Evolutionary conservation across 2,888 invertebrate genomes (phyloP).

Genomic region (Entomobrya multifasciata): DNA sequence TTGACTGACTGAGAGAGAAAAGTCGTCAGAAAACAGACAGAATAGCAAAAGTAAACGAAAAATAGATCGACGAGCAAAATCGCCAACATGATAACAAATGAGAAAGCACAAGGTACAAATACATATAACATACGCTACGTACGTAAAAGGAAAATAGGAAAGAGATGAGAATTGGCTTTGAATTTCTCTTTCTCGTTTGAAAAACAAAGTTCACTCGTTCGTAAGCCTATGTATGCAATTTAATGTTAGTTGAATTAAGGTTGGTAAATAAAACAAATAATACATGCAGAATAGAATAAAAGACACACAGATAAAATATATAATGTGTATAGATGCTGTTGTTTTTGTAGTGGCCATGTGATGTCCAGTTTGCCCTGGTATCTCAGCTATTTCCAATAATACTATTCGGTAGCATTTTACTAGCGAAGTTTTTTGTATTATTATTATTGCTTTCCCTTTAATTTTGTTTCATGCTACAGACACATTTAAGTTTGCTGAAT

Average conservation of each 20-base stretch:
- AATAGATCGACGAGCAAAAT: slow-evolving; percentile 17
- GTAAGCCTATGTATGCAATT: slow-evolving; percentile 41
- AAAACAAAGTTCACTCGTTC: no score
- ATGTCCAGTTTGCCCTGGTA: slow-evolving; percentile 43
- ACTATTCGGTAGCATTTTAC: not conserved
- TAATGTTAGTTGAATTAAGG: slow-evolving; percentile 52
- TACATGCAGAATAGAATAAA: no score
- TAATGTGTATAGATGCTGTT: not conserved
- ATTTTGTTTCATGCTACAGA: slow-evolving; percentile 44
- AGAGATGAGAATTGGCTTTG: slow-evolving; percentile 41
- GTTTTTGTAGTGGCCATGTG: not conserved
- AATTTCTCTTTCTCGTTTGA: slow-evolving; percentile 57
- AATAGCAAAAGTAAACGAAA: slow-evolving; percentile 23
- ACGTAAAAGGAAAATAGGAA: slow-evolving; percentile 2
- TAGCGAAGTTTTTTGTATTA: not conserved
- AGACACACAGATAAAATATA: slow-evolving; percentile 3
- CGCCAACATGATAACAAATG: not conserved
- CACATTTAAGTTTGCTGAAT: no score
- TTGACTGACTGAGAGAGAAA: slow-evolving; percentile 64
- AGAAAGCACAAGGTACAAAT: slow-evolving; percentile 6
- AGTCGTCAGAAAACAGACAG: slow-evolving; percentile 46
- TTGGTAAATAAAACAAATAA: slow-evolving; percentile 64
- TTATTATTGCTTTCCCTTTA: slow-evolving; percentile 30
- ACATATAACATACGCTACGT: not conserved
- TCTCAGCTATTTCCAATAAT: slow-evolving; percentile 27